Conservation (phyloP, 2,797 vertebrate genomes). For the Bovichtus diacanthus region DNA sequence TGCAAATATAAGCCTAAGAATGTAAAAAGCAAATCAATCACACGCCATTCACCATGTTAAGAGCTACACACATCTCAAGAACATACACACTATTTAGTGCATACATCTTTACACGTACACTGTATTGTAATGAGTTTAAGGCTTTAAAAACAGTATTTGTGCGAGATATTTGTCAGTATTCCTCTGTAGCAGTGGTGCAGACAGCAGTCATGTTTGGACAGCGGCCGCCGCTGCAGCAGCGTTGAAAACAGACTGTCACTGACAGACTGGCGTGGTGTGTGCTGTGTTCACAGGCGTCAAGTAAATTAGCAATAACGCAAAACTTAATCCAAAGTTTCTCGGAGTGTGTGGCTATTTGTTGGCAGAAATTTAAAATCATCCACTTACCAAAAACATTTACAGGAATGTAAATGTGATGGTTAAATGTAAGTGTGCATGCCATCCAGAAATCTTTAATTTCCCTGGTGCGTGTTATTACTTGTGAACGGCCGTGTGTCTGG, state of each 20-base stretch:
- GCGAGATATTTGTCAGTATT: background rate
- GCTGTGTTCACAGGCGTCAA: slow-evolving; percentile 43
- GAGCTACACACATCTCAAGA: too few species aligned
- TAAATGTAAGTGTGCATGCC: fast-evolving
- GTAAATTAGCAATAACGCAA: fast-evolving
- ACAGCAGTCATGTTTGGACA: background rate
- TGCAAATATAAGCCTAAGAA: too few species aligned
- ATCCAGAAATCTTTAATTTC: background rate
- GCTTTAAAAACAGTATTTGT: background rate
- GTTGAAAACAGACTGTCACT: background rate
- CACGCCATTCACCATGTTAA: too few species aligned
- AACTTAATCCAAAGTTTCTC: background rate
- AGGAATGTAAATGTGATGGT: fast-evolving
- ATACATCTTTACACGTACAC: too few species aligned
- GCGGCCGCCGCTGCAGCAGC: slow-evolving; percentile 30
- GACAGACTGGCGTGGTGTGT: background rate
- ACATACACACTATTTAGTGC: too few species aligned
- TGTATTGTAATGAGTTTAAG: too few species aligned
- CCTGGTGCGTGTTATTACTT: fast-evolving
- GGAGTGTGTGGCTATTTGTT: fast-evolving
- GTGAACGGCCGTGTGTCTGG: background rate
- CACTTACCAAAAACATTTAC: fast-evolving
- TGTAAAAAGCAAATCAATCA: too few species aligned
- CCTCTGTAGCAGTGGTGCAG: background rate
- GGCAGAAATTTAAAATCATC: fast-evolving